Percentiles rank a stretch among this genome's conserved stretches.
These are phyloP conservation scores for Microcebus lehilahytsara DNA, from an alignment of 2,113 vertebrate genomes.

Conservation along the genomic window DNA sequence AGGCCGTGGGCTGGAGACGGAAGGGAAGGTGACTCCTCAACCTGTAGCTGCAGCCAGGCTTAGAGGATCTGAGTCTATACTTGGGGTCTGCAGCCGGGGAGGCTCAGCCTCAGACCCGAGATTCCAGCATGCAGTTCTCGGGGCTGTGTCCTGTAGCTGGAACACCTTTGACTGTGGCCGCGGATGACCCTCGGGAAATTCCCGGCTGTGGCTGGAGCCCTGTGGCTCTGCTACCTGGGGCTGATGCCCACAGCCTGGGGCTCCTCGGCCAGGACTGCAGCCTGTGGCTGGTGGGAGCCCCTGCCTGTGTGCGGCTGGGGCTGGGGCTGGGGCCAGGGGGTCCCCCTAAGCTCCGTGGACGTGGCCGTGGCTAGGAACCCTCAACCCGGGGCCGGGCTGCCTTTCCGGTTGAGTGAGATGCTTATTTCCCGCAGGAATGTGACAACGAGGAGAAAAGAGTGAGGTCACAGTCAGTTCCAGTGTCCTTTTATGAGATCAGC, in stretches of 20 bases:
- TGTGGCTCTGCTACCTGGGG: neutral
- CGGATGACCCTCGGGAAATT: neutral
- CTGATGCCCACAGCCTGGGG: neutral
- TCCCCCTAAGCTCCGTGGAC: neutral
- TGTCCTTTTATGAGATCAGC: conserved; percentile 79
- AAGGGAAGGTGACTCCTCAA: accelerated
- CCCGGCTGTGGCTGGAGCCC: neutral
- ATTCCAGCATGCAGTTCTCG: accelerated
- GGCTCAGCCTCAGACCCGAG: neutral
- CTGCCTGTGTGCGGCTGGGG: neutral
- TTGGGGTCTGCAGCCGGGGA: neutral
- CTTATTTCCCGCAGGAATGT: conserved; percentile 69
- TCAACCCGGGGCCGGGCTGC: accelerated
- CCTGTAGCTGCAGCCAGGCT: neutral
- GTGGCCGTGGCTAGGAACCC: too few species aligned
- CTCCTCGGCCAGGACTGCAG: too few species aligned
- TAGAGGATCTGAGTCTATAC: neutral
- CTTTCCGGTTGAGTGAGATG: accelerated
- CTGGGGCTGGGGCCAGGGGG: too few species aligned
- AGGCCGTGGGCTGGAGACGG: neutral
- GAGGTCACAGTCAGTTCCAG: conserved; percentile 88
- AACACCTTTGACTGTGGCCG: neutral
- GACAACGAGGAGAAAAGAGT: conserved; percentile 75
- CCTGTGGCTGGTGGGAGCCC: neutral
- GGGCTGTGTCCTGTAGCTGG: neutral